Evolutionary conservation across 2,888 invertebrate genomes (phyloP).

Genomic region (Epinotia bilunana): DNA sequence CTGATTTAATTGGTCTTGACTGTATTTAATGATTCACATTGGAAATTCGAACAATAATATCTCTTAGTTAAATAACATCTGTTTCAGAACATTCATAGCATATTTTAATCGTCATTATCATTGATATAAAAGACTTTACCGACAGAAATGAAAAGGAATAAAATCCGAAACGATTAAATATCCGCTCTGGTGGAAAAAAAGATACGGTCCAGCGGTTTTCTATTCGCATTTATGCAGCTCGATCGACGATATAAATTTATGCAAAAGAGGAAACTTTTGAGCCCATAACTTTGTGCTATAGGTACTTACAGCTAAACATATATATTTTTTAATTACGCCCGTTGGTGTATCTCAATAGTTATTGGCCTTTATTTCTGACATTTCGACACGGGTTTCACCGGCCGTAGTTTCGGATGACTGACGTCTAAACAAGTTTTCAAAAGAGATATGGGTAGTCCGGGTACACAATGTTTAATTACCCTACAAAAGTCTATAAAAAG

Average conservation of each 20-base stretch:
- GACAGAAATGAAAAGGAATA: conserved; percentile 44
- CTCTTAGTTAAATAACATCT: not conserved
- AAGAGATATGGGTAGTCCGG: too few species aligned
- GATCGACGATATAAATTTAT: conserved; percentile 39
- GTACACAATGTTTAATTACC: too few species aligned
- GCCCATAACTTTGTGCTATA: not conserved
- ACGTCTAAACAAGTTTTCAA: too few species aligned
- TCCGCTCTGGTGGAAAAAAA: conserved; percentile 56
- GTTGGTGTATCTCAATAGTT: too few species aligned
- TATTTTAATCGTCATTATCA: not conserved
- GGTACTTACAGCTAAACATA: not conserved
- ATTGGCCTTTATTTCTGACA: too few species aligned
- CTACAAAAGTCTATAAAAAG: too few species aligned
- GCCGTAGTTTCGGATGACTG: too few species aligned
- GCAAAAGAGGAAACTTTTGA: conserved; percentile 16
- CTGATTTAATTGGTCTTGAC: not conserved
- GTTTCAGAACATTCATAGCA: not conserved
- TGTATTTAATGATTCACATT: not conserved
- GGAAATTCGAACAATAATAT: not conserved
- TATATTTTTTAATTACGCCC: too few species aligned
- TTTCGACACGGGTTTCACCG: too few species aligned
- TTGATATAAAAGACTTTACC: conserved; percentile 11
- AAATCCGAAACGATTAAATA: conserved; percentile 59
- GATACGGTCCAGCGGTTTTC: conserved; percentile 58
- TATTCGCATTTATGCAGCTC: conserved; percentile 59